These are phyloP conservation scores for Paralvinella palmiformis DNA, from an alignment of 1,140 invertebrate genomes.

Conservation along the genomic window DNA sequence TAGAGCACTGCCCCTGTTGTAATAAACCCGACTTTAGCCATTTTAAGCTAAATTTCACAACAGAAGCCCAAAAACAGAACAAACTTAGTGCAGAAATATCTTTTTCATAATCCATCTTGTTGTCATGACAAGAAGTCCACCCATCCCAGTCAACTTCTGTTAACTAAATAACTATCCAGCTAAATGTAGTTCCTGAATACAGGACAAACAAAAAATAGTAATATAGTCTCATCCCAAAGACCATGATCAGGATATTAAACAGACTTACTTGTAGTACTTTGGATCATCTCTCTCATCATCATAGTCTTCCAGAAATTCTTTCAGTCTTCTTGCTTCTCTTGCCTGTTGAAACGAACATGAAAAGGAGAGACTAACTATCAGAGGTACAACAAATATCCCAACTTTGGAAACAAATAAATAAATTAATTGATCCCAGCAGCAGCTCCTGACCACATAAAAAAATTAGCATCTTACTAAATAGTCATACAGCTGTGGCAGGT, in stretches of 20 bases:
- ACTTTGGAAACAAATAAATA: background rate
- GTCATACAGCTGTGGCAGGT: too few relatives aligned
- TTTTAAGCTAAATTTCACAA: too few relatives aligned
- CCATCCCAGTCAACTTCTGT: too few relatives aligned
- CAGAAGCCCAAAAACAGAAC: background rate
- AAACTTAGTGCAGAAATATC: background rate
- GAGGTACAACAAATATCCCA: background rate
- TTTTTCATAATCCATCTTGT: background rate
- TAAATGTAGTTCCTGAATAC: too few relatives aligned
- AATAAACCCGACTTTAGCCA: background rate
- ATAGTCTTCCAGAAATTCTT: constrained; percentile 97
- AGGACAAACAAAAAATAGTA: too few relatives aligned
- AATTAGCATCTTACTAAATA: too few relatives aligned
- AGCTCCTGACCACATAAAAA: background rate
- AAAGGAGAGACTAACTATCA: too few relatives aligned
- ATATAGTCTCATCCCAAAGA: too few relatives aligned
- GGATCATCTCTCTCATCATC: constrained; percentile 94
- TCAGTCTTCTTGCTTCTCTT: constrained; percentile 84
- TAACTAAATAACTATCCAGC: too few relatives aligned
- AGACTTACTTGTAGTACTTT: constrained; percentile 84
- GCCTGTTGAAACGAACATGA: constrained; percentile 52
- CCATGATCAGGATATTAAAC: too few relatives aligned
- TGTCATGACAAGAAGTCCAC: background rate
- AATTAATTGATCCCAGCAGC: background rate
- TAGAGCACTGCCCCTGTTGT: constrained; percentile 72